Conservation (phyloP, 2,888 invertebrate species). For the Ypsolopha sequella region DNA sequence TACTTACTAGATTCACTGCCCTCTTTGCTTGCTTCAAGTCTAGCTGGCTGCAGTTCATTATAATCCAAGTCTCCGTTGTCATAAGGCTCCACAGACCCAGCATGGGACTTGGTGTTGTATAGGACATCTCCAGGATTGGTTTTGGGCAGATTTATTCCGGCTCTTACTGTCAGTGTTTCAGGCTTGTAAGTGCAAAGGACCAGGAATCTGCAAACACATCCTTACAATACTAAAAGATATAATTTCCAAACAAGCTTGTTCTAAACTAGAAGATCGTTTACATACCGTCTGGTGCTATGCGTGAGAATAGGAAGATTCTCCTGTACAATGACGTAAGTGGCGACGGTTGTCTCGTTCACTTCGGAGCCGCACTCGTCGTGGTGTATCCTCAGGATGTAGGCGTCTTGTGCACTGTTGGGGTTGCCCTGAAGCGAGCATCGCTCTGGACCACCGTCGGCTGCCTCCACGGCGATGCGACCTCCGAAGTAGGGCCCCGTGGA, state of each 20-base stretch:
- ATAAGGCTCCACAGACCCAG: slow-evolving; percentile 55
- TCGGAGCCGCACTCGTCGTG: slow-evolving; percentile 81
- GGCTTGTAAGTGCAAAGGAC: slow-evolving; percentile 87
- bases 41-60: slow-evolving; percentile 58
- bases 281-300: slow-evolving; percentile 79
- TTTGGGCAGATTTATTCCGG: slow-evolving; percentile 80
- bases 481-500: slow-evolving; percentile 86
- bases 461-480: slow-evolving; percentile 82
- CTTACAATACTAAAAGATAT: background rate
- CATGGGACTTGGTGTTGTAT: slow-evolving; percentile 46
- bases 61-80: slow-evolving; percentile 49
- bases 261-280: slow-evolving; percentile 3
- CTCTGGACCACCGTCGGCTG: slow-evolving; percentile 76
- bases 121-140: slow-evolving; percentile 63
- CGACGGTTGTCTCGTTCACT: slow-evolving; percentile 83
- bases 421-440: slow-evolving; percentile 82
- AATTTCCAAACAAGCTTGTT: background rate
- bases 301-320: slow-evolving; percentile 87
- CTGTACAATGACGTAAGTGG: slow-evolving; percentile 86
- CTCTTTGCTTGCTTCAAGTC: slow-evolving; percentile 53
- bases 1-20: slow-evolving; percentile 44
- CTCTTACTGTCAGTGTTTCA: slow-evolving; percentile 84
- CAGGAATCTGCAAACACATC: slow-evolving; percentile 70
- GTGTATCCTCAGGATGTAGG: slow-evolving; percentile 80
- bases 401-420: slow-evolving; percentile 77